A percentile compares a stretch with the other conserved stretches of the same genome.
These are phyloP conservation scores for Dilophus febrilis DNA, from an alignment of 2,888 invertebrate genomes.

Conservation along the genomic window DNA sequence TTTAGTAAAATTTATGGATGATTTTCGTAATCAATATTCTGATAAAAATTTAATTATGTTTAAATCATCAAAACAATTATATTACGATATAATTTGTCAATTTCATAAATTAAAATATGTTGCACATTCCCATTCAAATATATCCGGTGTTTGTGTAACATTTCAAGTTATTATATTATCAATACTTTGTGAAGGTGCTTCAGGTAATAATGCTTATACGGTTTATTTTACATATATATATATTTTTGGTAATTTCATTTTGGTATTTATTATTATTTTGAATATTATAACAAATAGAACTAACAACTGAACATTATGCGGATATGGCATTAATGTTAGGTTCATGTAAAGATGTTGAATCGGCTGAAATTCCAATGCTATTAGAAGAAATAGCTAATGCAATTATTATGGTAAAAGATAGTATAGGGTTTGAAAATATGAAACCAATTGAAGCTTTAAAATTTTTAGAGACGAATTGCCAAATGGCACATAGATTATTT, in stretches of 20 bases:
- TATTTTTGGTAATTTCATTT: background rate
- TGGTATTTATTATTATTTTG: conserved; percentile 12
- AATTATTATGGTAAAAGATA: conserved; percentile 30
- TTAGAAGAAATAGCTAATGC: conserved; percentile 30
- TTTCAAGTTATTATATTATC: conserved; percentile 1
- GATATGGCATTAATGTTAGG: conserved; percentile 53
- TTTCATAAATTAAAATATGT: background rate
- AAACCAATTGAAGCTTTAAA: conserved; percentile 32
- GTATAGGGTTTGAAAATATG: conserved; percentile 33
- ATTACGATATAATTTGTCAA: background rate
- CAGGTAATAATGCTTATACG: background rate
- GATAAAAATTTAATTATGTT: background rate
- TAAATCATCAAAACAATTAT: background rate
- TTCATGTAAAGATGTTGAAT: conserved; percentile 49
- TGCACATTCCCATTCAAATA: conserved; percentile 8
- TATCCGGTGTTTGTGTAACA: conserved; percentile 1
- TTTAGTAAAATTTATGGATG: background rate
- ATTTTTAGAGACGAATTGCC: conserved; percentile 41
- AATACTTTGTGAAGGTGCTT: conserved; percentile 4
- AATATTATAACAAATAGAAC: too few species aligned
- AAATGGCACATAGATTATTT: conserved; percentile 32
- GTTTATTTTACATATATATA: background rate
- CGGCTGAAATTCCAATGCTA: conserved; percentile 52
- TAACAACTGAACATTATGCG: conserved; percentile 44
- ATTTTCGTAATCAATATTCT: background rate